Conservation (phyloP, 2,888 invertebrate species). For the Neoascia interrupta region DNA sequence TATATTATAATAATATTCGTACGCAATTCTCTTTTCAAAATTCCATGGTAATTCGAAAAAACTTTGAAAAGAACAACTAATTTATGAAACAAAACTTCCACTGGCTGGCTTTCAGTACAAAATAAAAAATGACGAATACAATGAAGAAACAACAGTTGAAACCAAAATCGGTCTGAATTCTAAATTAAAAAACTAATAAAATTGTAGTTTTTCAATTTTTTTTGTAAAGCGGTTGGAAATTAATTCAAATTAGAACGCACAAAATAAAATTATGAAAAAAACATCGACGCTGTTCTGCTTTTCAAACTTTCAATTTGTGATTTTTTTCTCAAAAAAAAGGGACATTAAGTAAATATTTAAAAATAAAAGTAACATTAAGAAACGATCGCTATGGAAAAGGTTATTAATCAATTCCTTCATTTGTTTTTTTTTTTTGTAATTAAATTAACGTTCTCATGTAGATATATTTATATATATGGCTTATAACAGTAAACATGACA, state of each 20-base stretch:
- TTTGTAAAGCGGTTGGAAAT: conserved; percentile 29
- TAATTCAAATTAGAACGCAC: too few relatives aligned
- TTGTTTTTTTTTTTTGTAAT: conserved; percentile 39
- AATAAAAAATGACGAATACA: conserved; percentile 32
- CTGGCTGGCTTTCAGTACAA: conserved; percentile 55
- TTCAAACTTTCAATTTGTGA: conserved; percentile 25
- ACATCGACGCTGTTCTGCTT: conserved; percentile 53
- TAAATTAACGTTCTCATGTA: conserved; percentile 64
- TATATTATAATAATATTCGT: conserved; percentile 38
- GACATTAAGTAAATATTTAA: conserved; percentile 13
- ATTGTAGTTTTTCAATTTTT: neutral
- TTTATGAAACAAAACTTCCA: conserved; percentile 54
- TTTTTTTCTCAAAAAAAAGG: conserved; percentile 11
- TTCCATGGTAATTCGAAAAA: conserved; percentile 43
- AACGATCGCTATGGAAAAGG: conserved; percentile 41
- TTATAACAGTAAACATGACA: conserved; percentile 63
- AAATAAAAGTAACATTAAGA: conserved; percentile 33
- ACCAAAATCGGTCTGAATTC: neutral
- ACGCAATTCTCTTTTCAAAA: conserved; percentile 51
- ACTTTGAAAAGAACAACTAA: conserved; percentile 45
- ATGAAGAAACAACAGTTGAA: conserved; percentile 53
- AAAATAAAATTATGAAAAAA: conserved; percentile 16
- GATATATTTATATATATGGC: conserved; percentile 35
- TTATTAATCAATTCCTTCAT: conserved; percentile 21
- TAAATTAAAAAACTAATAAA: conserved; percentile 9